Conservation (phyloP, 2,113 vertebrate genomes). For the Sylvilagus bachmani region DNA sequence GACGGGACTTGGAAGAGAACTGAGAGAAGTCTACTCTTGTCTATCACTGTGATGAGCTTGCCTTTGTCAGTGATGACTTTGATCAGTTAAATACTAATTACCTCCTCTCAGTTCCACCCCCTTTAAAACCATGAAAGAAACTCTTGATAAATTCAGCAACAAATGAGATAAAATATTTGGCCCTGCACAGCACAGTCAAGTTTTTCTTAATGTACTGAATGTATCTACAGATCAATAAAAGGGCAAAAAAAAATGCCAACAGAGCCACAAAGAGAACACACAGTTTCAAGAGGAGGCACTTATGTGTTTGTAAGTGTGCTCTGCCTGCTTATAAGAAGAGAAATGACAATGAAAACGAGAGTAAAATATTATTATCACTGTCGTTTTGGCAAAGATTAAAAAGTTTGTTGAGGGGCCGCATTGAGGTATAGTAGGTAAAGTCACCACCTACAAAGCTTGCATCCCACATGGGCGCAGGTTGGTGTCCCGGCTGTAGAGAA, state of each 20-base stretch:
- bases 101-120: neutral
- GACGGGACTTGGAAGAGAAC: neutral
- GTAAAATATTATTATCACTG: neutral
- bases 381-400: neutral
- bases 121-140: neutral
- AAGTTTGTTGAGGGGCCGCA: neutral
- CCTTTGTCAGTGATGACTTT: slow-evolving; percentile 25
- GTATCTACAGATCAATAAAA: neutral
- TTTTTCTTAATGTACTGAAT: neutral
- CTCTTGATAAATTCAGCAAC: neutral
- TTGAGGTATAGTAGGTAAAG: no score
- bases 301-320: neutral
- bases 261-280: neutral
- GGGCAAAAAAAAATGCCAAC: neutral
- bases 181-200: neutral
- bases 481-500: no score
- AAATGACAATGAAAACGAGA: neutral
- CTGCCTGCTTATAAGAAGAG: neutral
- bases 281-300: neutral
- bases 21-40: neutral
- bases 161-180: slow-evolving; percentile 53
- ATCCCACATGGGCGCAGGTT: no score
- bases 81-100: neutral
- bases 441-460: no score
- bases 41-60: neutral